phyloP scores from a whole-genome alignment of 2,888 invertebrate species.

The Ormia ochracea region DNA sequence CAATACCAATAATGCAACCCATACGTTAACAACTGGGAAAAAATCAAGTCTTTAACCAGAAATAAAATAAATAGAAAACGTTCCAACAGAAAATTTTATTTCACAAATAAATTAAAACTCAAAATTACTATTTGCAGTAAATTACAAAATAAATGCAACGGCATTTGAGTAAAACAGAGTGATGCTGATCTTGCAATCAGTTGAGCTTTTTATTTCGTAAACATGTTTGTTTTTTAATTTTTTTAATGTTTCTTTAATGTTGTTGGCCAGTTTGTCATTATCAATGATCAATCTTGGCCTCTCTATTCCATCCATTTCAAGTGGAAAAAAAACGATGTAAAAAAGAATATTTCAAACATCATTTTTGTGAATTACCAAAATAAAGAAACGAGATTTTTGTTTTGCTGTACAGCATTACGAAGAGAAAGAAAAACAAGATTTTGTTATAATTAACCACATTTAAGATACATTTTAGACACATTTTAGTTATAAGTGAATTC shows the following conservation, averaged over 20 bases:
- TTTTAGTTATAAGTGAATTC: too few relatives aligned
- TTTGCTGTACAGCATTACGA: too few relatives aligned
- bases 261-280: constrained; percentile 20
- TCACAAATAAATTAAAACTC: constrained; percentile 17
- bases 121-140: constrained; percentile 9
- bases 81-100: not conserved
- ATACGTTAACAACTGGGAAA: not conserved
- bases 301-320: constrained; percentile 2
- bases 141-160: not conserved
- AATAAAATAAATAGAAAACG: not conserved
- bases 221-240: constrained; percentile 30
- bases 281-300: not conserved
- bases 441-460: too few relatives aligned
- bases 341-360: not conserved
- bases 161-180: not conserved
- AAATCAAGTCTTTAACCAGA: not conserved
- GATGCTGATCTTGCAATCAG: constrained; percentile 38
- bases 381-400: too few relatives aligned
- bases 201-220: constrained; percentile 8
- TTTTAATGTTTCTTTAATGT: not conserved
- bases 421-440: too few relatives aligned
- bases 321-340: not conserved
- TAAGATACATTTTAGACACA: too few relatives aligned
- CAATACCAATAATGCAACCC: constrained; percentile 11
- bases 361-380: not conserved